Conservation (phyloP, 2,888 invertebrate genomes). For the Ligdia adustata region DNA sequence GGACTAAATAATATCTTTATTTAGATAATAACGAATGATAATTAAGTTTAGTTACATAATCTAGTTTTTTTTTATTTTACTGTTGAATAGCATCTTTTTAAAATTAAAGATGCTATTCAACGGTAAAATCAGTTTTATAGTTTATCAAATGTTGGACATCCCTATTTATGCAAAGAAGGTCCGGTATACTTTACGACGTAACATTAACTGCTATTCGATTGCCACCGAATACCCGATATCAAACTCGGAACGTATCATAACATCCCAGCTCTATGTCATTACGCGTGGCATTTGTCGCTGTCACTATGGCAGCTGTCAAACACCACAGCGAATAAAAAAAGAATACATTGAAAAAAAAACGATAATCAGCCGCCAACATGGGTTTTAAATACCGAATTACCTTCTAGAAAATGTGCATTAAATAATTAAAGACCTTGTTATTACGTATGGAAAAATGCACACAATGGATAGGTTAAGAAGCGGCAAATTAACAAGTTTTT, state of each 20-base stretch:
- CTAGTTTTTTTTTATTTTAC: neutral
- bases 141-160: slow-evolving; percentile 10
- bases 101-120: neutral
- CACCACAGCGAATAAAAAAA: slow-evolving; percentile 3
- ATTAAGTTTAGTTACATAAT: no score
- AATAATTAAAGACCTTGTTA: slow-evolving; percentile 9
- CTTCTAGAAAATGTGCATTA: slow-evolving; percentile 7
- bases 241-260: slow-evolving; percentile 35
- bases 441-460: slow-evolving; percentile 21
- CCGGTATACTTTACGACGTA: slow-evolving; percentile 57
- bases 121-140: no score
- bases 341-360: neutral
- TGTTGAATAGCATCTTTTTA: neutral
- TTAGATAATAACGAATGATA: no score
- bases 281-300: slow-evolving; percentile 49
- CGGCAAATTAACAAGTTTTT: slow-evolving; percentile 21
- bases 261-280: slow-evolving; percentile 29
- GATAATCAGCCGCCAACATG: neutral
- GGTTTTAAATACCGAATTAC: slow-evolving; percentile 5
- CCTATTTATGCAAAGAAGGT: slow-evolving; percentile 54
- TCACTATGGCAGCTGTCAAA: slow-evolving; percentile 50
- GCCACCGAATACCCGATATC: slow-evolving; percentile 48
- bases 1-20: no score
- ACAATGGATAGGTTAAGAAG: slow-evolving; percentile 16
- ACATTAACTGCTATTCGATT: slow-evolving; percentile 65